Evolutionary conservation across 37 sponge, comb jelly and placozoan genomes (phyloP).

Genomic region (Petrosia ficiformis): DNA sequence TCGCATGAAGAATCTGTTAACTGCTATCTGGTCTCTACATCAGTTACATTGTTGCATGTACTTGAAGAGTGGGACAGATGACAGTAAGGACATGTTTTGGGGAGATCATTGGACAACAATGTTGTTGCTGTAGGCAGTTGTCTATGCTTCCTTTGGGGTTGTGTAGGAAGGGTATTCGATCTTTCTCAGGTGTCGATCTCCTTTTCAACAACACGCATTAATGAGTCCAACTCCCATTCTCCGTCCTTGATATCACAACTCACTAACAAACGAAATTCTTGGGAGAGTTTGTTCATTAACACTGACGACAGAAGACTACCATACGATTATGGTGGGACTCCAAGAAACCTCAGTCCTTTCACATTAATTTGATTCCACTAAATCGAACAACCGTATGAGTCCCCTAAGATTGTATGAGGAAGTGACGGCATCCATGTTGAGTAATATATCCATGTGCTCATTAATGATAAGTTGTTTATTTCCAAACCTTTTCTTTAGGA

Average conservation of each 20-base stretch:
- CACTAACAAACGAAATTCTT: background rate
- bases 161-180: background rate
- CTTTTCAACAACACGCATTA: background rate
- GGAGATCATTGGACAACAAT: no score
- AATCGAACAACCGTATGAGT: background rate
- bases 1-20: no score
- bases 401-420: background rate
- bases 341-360: background rate
- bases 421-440: background rate
- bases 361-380: background rate
- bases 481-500: background rate
- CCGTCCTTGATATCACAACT: background rate
- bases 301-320: background rate
- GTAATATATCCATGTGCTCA: background rate
- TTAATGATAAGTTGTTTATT: background rate
- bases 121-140: no score
- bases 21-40: background rate
- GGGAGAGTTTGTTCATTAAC: background rate
- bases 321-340: background rate
- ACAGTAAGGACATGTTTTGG: no score
- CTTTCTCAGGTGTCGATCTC: background rate
- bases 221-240: background rate
- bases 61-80: no score
- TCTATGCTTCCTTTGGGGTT: background rate
- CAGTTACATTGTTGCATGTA: no score